A percentile compares a stretch with the other conserved stretches of the same genome.
Evolutionary conservation across 2,113 vertebrate species (phyloP).

Genomic region (Salminus brasiliensis): DNA sequence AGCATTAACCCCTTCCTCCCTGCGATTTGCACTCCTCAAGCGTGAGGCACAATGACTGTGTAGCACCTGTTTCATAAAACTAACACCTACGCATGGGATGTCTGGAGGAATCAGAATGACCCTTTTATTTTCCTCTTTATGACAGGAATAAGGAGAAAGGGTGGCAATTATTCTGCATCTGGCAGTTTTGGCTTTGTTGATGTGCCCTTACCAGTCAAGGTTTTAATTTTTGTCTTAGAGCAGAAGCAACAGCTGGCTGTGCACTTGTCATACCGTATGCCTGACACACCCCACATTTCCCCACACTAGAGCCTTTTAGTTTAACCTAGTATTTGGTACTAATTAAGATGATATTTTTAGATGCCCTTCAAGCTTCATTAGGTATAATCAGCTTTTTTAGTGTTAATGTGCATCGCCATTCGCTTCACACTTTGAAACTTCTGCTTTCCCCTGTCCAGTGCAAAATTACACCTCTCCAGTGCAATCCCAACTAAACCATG

Average conservation of each 20-base stretch:
- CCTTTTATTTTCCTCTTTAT: neutral
- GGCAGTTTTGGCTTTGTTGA: neutral
- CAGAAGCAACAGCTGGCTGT: neutral
- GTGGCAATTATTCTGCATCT: neutral
- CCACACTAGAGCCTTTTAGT: neutral
- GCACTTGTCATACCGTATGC: neutral
- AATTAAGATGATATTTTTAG: conserved; percentile 28
- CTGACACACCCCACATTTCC: neutral
- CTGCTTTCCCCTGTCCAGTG: neutral
- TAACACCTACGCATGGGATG: neutral
- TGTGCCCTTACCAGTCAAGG: neutral
- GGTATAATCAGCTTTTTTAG: conserved; percentile 37
- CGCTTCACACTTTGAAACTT: conserved; percentile 3
- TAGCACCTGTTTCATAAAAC: conserved; percentile 4
- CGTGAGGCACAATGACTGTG: neutral
- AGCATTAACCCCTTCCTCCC: conserved; percentile 32
- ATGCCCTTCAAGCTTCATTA: conserved; percentile 31
- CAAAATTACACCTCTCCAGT: neutral
- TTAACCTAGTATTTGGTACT: neutral
- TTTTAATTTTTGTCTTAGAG: conserved; percentile 1
- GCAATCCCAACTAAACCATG: neutral
- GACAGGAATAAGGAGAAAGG: neutral
- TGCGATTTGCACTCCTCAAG: neutral
- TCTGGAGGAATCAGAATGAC: neutral
- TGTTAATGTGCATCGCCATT: conserved; percentile 20